These are phyloP conservation scores for Lasioglossum marginatum DNA, from an alignment of 2,888 invertebrate species.

Conservation along the genomic window DNA sequence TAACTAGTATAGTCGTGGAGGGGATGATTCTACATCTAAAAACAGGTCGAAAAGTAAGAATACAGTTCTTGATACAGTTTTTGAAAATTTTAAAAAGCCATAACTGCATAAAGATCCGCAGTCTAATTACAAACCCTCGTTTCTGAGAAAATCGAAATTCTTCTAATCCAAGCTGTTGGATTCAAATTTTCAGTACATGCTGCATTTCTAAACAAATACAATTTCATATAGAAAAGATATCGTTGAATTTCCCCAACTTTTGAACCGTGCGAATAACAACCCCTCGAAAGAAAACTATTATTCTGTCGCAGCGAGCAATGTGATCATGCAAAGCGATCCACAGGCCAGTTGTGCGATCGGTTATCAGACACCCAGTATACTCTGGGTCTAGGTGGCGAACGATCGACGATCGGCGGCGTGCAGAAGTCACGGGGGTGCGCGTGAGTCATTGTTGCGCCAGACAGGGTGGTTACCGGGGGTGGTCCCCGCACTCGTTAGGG, in stretches of 20 bases:
- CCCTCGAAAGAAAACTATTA: neutral
- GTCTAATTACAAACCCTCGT: neutral
- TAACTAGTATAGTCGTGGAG: neutral
- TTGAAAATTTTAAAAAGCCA: no score
- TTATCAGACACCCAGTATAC: constrained; percentile 1
- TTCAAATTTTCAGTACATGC: no score
- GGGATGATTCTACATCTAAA: neutral
- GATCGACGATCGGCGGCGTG: constrained; percentile 65
- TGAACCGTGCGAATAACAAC: neutral
- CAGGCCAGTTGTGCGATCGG: neutral
- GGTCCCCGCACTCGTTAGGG: constrained; percentile 75
- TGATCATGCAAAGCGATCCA: neutral
- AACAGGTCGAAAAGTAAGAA: neutral
- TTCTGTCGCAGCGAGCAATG: neutral
- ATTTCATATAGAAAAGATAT: neutral
- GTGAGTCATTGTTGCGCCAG: constrained; percentile 79
- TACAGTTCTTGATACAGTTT: no score
- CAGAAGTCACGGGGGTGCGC: constrained; percentile 72
- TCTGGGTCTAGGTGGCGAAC: constrained; percentile 46
- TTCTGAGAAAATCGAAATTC: neutral
- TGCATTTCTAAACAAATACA: neutral
- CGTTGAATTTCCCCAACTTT: neutral
- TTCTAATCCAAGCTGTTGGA: no score
- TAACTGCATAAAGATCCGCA: no score
- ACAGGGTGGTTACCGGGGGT: constrained; percentile 70